phyloP scores from a whole-genome alignment of 2,888 invertebrate species.

The Cerceris ruficornis region DNA sequence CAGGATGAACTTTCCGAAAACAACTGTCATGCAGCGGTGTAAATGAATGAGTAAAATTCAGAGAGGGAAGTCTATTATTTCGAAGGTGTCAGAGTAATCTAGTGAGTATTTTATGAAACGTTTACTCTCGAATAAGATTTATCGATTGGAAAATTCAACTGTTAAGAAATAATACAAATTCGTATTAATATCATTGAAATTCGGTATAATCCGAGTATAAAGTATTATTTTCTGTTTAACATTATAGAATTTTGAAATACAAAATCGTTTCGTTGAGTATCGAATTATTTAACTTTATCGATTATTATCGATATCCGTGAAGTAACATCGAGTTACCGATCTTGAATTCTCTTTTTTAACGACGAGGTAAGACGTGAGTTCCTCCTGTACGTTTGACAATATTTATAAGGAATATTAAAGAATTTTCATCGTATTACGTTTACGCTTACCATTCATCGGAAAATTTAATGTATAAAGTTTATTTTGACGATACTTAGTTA shows the following conservation, averaged over 20 bases:
- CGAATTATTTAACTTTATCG: conserved; percentile 23
- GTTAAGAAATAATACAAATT: background rate
- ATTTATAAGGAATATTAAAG: conserved; percentile 37
- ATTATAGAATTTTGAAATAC: background rate
- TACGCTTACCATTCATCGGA: background rate
- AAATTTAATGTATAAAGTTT: background rate
- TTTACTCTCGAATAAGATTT: too few species aligned
- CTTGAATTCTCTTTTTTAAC: conserved; percentile 41
- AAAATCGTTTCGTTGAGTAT: background rate
- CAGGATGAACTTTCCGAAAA: conserved; percentile 44
- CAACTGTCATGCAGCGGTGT: conserved; percentile 61
- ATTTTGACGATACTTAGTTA: background rate
- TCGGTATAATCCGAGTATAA: background rate
- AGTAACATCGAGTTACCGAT: background rate
- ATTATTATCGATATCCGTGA: conserved; percentile 20
- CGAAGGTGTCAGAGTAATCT: too few species aligned
- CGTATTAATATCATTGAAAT: background rate
- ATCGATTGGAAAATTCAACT: too few species aligned
- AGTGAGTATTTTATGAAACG: too few species aligned
- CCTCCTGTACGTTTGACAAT: conserved; percentile 29
- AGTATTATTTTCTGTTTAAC: background rate
- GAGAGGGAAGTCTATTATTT: conserved; percentile 10
- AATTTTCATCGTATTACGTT: background rate
- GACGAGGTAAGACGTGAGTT: conserved; percentile 17
- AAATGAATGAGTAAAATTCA: conserved; percentile 25